These are phyloP conservation scores for Drosophila chauvacae DNA, from an alignment of 1,140 invertebrate species.

Conservation along the genomic window DNA sequence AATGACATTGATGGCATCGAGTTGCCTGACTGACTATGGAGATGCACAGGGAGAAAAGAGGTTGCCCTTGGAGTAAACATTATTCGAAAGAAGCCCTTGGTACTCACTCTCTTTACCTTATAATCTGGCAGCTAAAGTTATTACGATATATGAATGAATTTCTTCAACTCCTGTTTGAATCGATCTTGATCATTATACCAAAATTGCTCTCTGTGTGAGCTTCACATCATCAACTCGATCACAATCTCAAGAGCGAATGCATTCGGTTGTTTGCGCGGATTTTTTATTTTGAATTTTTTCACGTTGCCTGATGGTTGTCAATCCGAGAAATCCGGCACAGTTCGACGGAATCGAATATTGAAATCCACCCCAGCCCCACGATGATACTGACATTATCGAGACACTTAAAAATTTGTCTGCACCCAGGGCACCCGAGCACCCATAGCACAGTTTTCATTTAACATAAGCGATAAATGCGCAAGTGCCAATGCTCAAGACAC, in stretches of 20 bases:
- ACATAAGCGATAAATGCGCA: conserved; percentile 65
- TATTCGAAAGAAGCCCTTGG: neutral
- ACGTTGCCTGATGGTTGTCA: conserved; percentile 58
- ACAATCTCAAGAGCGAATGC: conserved; percentile 78
- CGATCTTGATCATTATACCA: neutral
- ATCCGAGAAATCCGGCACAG: conserved; percentile 74
- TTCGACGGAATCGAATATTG: conserved; percentile 65
- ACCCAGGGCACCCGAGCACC: conserved; percentile 10
- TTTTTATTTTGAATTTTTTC: conserved; percentile 56
- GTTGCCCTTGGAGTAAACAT: too few relatives aligned
- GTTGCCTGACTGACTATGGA: conserved; percentile 77
- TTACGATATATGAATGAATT: neutral
- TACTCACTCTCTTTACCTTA: too few relatives aligned
- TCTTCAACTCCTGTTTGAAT: neutral
- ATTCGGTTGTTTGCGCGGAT: conserved; percentile 75
- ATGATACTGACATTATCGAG: conserved; percentile 81
- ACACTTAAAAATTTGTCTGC: conserved; percentile 70
- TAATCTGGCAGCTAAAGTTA: neutral
- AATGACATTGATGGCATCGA: conserved; percentile 83
- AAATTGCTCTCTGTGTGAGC: conserved; percentile 15
- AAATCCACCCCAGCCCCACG: conserved; percentile 37
- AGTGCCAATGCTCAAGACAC: conserved; percentile 70
- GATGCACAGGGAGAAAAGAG: conserved; percentile 14
- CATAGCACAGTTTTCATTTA: conserved; percentile 40
- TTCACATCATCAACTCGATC: conserved; percentile 36